Evolutionary conservation across 2,888 invertebrate species (phyloP).

Genomic region (Xestia sexstrigata): DNA sequence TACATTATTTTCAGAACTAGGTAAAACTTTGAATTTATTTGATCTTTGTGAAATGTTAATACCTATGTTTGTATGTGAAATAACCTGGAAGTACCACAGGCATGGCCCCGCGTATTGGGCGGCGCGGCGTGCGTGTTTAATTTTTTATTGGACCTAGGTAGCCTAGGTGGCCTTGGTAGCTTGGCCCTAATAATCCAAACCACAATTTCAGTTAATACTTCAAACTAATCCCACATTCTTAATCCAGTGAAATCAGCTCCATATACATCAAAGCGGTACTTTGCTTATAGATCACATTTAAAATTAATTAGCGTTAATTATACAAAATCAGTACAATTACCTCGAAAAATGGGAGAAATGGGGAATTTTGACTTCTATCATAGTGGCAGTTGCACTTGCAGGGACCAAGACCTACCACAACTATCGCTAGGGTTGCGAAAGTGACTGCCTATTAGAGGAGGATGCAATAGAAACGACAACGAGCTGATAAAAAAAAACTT

Average conservation of each 20-base stretch:
- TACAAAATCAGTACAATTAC: too few relatives aligned
- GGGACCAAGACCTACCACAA: too few relatives aligned
- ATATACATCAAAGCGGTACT: too few relatives aligned
- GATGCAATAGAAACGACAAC: too few relatives aligned
- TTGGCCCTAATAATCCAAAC: neutral
- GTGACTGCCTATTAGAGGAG: too few relatives aligned
- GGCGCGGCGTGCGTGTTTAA: neutral
- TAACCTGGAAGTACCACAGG: neutral
- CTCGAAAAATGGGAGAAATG: too few relatives aligned
- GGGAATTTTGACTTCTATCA: too few relatives aligned
- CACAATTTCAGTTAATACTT: neutral
- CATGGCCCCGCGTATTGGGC: neutral
- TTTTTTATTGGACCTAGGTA: neutral
- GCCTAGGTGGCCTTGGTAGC: fast-evolving
- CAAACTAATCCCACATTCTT: neutral
- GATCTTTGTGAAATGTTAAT: neutral
- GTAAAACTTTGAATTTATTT: conserved; percentile 59
- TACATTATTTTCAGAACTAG: conserved; percentile 68
- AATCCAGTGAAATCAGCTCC: neutral
- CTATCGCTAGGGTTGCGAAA: too few relatives aligned
- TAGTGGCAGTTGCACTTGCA: too few relatives aligned
- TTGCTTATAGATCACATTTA: too few relatives aligned
- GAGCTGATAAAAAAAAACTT: too few relatives aligned
- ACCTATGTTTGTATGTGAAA: neutral
- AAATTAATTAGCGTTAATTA: too few relatives aligned